Evolutionary conservation across 2,797 vertebrate species (phyloP), one percentile per base, ranked within the genome.

Genomic region (Schizopygopsis pylzovi): DNA sequence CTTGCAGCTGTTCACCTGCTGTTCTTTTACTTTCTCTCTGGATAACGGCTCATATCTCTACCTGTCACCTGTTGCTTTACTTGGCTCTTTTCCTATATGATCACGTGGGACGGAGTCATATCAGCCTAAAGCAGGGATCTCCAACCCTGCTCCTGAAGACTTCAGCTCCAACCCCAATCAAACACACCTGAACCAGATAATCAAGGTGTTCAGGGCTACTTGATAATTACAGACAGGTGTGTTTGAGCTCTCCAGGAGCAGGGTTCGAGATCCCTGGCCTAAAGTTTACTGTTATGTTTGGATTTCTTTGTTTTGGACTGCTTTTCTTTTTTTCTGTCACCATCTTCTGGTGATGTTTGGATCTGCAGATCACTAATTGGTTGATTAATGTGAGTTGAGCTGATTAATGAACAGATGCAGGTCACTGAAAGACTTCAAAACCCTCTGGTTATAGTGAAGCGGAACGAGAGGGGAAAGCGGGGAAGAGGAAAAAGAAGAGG

Each of bases 1-100:
- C 78, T 41, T 28, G 83, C 83, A 85, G 65, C 83, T 85, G 83
- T 83, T 83, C 12, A 43, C 68, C 15, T 56, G 37, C 54, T 82
- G 11, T 37, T 37, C 81, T 59, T 52, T 72, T 22, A 65, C 59
- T 80, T 47, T 67, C 79, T 63, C 78, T 13, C 79, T 39, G 78
- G 10, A 12, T 20, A 39, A 20, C 47, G 10, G 56, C n/a, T 41
- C 79, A 43, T n/a, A 4, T 65, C 52, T 75, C 43, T 52, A 39
- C 16, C 61, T 84, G 72, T 54, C 82, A 78, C 3, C 83, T 59
- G 63, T 79, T 79, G 52, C 67, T 41, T 79, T 49, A 70, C n/a
- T 68, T 70, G 63, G 47, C 47, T 22, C 75, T 28, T 54, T 54
- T 67, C 9, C 59, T 49, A 22, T 28, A 41, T 25, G 9, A 65